Base-by-base conservation (phyloP, 2,113 vertebrate genomes). In the Colistium nudipinnis region DNA sequence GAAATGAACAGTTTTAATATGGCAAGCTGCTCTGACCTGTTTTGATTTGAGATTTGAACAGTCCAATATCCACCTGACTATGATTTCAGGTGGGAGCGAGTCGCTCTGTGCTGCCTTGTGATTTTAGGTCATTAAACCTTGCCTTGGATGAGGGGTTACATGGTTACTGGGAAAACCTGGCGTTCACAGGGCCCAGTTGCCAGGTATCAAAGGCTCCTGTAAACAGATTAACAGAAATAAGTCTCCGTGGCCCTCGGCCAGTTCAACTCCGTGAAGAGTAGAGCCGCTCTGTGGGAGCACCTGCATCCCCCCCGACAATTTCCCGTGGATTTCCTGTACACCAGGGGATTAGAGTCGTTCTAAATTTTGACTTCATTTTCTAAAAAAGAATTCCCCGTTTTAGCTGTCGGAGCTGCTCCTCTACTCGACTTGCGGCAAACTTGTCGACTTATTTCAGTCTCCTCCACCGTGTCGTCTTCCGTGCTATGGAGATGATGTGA, bases 401-500 rank as follows among this genome's bases (percentile, higher is more conserved):
- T 38, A 56, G 62, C 63, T 3, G 83, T 84, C 85, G 64, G 17
- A 52, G 74, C 31, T 24, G 13, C 9, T 80, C 51, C 41, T 33
- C 41, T 55, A 60, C 22, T 66, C 1, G 25, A 55, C 74, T 48
- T 28, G 27, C n/a, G 66, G 74, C 74, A 79, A 85, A 87, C 62
- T 82, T 81, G 76, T 80, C 43, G 56, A 62, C 61, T 87, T 68
- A 68, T 74, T 75, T 79, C 64, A 49, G 64, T 20, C 51, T 12
- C 17, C 7, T 81, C 24, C 68, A 60, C 13, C 4, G 24, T 77
- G 76, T 82, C 83, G 73, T 67, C 30, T 59, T 33, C 49, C 70
- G 49, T 80, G 84, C 70, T 48, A 65, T 31, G 65, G 81, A 77
- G 70, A 78, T 67, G 78, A 86, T 83, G 57, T 67, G 80, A 84